Percentiles rank a stretch among this genome's conserved stretches.
Conservation (phyloP, 2,797 vertebrate species). For the Morelia viridis region DNA sequence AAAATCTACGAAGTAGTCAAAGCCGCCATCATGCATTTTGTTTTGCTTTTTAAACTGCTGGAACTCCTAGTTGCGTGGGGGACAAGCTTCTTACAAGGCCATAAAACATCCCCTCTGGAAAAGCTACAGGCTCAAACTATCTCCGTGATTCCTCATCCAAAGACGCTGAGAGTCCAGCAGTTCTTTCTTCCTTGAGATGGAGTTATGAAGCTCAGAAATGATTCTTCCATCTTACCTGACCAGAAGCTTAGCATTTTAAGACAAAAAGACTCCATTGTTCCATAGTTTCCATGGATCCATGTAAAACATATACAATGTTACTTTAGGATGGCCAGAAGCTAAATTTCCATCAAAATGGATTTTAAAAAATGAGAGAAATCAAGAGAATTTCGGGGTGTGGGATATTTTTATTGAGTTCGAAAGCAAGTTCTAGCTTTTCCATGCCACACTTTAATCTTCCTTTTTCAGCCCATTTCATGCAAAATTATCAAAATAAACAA, state of each 20-base stretch:
- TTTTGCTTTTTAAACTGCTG: background rate
- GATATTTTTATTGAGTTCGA: background rate
- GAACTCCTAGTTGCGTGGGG: background rate
- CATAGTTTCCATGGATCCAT: background rate
- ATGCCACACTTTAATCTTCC: background rate
- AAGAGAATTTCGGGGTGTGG: background rate
- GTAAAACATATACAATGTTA: background rate
- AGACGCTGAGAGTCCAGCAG: background rate
- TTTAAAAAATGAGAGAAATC: background rate
- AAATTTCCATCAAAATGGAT: background rate
- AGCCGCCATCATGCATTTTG: background rate
- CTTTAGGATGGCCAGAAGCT: background rate
- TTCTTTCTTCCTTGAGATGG: background rate
- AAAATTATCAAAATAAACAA: conserved; percentile 6
- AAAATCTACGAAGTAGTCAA: background rate
- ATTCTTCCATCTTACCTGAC: background rate
- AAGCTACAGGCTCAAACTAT: background rate
- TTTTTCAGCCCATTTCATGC: background rate
- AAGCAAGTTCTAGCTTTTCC: background rate
- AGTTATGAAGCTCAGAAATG: background rate
- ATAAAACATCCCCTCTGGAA: background rate
- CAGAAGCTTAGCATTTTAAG: background rate
- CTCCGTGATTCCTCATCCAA: background rate
- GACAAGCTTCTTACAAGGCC: background rate
- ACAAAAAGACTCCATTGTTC: background rate